Conservation (phyloP, 2,113 vertebrate species). For the Glareola pratincola region DNA sequence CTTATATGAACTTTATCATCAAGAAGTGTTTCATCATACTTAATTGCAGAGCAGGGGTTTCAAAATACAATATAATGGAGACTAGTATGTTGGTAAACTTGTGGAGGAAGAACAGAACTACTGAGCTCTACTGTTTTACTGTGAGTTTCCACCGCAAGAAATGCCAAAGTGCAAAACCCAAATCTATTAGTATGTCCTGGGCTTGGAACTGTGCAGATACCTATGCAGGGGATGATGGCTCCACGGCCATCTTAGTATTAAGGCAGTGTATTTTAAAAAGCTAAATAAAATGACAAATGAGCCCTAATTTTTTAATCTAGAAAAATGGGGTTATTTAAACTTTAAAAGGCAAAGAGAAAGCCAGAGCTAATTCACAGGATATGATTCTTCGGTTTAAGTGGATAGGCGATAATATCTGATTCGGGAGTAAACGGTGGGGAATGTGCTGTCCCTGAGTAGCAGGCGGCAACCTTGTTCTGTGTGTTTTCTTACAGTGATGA, state of each 20-base stretch:
- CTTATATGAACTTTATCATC: neutral
- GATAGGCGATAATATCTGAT: neutral
- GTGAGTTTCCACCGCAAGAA: neutral
- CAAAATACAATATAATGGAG: neutral
- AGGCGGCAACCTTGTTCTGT: neutral
- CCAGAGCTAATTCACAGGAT: neutral
- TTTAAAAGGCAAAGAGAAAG: neutral
- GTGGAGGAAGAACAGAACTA: neutral
- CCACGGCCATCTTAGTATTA: neutral
- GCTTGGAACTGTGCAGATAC: neutral
- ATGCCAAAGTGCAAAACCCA: neutral
- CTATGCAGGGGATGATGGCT: neutral
- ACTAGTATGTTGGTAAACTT: neutral
- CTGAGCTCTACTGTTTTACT: neutral
- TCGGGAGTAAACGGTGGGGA: neutral
- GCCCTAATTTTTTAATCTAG: neutral
- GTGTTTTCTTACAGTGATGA: neutral
- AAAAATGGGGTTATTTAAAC: neutral
- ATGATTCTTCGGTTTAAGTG: neutral
- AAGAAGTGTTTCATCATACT: neutral
- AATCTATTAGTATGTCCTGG: neutral
- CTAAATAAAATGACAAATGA: neutral
- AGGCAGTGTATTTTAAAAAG: neutral
- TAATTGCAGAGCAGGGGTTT: neutral
- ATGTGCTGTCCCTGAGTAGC: neutral